These are phyloP conservation scores for Rhingia campestris DNA, from an alignment of 2,888 invertebrate genomes.

Conservation along the genomic window DNA sequence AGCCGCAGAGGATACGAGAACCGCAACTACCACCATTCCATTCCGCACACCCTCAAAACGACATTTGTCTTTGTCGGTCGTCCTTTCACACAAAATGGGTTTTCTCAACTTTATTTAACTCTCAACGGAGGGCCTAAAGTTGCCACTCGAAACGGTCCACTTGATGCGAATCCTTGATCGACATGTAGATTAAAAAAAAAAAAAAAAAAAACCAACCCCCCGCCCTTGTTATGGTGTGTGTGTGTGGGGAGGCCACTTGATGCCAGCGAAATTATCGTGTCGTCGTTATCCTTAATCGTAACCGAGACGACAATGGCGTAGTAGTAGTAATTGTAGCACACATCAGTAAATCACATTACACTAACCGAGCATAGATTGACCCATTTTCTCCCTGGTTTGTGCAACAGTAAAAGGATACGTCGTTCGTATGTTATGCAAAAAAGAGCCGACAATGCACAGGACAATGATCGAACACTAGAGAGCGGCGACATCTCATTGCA, in stretches of 20 bases:
- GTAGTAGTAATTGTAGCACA: constrained; percentile 24
- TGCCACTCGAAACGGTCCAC: constrained; percentile 55
- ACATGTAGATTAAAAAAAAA: constrained; percentile 52
- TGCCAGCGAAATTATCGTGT: constrained; percentile 57
- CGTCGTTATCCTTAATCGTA: constrained; percentile 63
- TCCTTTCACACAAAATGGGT: constrained; percentile 40
- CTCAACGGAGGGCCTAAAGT: constrained; percentile 63
- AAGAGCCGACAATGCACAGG: constrained; percentile 42
- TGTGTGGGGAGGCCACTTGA: constrained; percentile 61
- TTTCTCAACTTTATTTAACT: constrained; percentile 64
- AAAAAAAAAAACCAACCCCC: constrained; percentile 14
- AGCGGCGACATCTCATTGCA: constrained; percentile 49
- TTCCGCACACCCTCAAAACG: constrained; percentile 18
- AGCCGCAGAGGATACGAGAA: constrained; percentile 23
- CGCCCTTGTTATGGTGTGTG: neutral
- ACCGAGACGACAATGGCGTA: constrained; percentile 18
- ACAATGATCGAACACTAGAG: constrained; percentile 54
- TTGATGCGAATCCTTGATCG: constrained; percentile 66
- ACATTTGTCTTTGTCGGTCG: constrained; percentile 32
- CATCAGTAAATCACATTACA: constrained; percentile 47
- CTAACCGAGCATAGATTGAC: constrained; percentile 56
- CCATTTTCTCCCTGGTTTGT: constrained; percentile 45
- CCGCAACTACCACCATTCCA: constrained; percentile 34
- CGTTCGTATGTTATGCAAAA: neutral
- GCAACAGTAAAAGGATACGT: constrained; percentile 58